Evolutionary conservation across 1,140 invertebrate genomes (phyloP).

Genomic region (Drosophila sulfurigaster): DNA sequence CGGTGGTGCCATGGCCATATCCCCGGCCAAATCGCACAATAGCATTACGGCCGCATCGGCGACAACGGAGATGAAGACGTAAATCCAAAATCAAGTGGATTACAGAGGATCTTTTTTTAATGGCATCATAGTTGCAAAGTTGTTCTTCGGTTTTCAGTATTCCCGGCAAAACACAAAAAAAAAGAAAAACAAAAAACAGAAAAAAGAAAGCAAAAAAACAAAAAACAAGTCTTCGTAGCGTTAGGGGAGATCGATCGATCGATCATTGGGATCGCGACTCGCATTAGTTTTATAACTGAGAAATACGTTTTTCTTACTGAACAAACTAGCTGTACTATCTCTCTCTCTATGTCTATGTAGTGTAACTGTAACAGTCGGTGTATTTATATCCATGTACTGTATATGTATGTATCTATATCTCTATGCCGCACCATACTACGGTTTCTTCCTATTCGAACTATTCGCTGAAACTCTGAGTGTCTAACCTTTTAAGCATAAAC

Average conservation of each 20-base stretch:
- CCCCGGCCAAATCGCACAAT: slow-evolving; percentile 76
- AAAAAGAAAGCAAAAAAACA: slow-evolving; percentile 30
- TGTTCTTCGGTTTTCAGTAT: slow-evolving; percentile 68
- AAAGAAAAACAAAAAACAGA: slow-evolving; percentile 31
- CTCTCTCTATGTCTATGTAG: slow-evolving; percentile 51
- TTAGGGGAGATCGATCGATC: slow-evolving; percentile 40
- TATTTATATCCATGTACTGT: slow-evolving; percentile 44
- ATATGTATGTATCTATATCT: slow-evolving; percentile 36
- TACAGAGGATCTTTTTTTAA: slow-evolving; percentile 3
- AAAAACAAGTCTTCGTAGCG: slow-evolving; percentile 68
- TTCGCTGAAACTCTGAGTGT: slow-evolving; percentile 79
- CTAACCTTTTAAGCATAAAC: slow-evolving; percentile 61
- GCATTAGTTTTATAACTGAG: slow-evolving; percentile 43
- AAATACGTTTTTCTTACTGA: slow-evolving; percentile 74
- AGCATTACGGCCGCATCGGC: slow-evolving; percentile 54
- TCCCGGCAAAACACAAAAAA: slow-evolving; percentile 48
- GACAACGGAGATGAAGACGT: slow-evolving; percentile 70
- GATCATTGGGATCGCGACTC: slow-evolving; percentile 10
- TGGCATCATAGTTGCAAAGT: slow-evolving; percentile 17
- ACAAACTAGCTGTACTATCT: slow-evolving; percentile 71
- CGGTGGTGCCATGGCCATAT: slow-evolving; percentile 54
- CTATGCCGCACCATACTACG: slow-evolving; percentile 60
- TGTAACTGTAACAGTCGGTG: slow-evolving; percentile 59
- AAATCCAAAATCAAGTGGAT: slow-evolving; percentile 38
- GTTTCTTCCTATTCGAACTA: slow-evolving; percentile 77